Conservation (phyloP, 2,888 invertebrate species). For the Geotrupes spiniger region DNA sequence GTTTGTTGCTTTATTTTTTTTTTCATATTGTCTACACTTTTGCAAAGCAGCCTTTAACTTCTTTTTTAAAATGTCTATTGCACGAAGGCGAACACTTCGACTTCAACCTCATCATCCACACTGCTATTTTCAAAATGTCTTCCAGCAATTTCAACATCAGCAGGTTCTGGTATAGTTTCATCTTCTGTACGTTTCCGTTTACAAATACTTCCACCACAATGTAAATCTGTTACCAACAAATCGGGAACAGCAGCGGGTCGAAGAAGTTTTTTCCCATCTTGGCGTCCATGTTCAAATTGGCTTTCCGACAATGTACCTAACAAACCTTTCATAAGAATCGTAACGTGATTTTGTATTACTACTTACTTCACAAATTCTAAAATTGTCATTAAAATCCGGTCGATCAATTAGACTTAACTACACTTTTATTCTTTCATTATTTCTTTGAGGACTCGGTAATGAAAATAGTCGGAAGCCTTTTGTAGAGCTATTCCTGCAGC, state of each 20-base stretch:
- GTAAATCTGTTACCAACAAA: not conserved
- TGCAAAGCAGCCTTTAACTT: too few relatives aligned
- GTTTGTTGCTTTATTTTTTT: slow-evolving; percentile 4
- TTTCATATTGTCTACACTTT: not conserved
- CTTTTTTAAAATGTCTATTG: not conserved
- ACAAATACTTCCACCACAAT: not conserved
- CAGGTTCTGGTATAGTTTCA: too few relatives aligned
- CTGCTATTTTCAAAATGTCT: not conserved
- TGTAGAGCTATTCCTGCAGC: too few relatives aligned
- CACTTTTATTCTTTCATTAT: too few relatives aligned
- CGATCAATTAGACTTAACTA: too few relatives aligned
- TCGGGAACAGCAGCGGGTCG: too few relatives aligned
- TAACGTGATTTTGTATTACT: not conserved
- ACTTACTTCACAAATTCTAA: too few relatives aligned
- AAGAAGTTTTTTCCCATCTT: not conserved
- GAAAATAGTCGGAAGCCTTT: too few relatives aligned
- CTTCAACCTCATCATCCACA: not conserved
- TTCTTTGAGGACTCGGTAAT: too few relatives aligned
- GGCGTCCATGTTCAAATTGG: not conserved
- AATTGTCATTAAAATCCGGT: not conserved
- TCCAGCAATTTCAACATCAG: too few relatives aligned
- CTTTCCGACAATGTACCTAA: not conserved
- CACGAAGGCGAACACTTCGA: too few relatives aligned
- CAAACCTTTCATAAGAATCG: not conserved
- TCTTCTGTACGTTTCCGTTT: too few relatives aligned